Conservation (phyloP, 2,888 invertebrate genomes). For the Dioctria linearis region DNA sequence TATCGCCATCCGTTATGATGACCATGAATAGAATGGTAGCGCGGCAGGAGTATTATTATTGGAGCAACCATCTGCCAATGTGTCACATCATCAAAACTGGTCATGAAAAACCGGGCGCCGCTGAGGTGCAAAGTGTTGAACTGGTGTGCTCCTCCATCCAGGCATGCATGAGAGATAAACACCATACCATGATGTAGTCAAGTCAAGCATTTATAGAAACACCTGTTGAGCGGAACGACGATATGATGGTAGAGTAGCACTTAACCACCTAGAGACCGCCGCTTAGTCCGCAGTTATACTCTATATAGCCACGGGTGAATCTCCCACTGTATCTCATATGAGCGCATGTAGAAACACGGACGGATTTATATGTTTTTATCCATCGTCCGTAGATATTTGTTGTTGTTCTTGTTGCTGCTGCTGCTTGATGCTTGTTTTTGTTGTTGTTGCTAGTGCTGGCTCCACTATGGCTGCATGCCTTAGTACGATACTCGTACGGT, state of each 20-base stretch:
- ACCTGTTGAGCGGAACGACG: constrained; percentile 47
- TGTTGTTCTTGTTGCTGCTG: constrained; percentile 19
- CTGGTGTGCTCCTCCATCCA: constrained; percentile 14
- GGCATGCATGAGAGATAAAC: constrained; percentile 51
- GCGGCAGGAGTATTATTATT: constrained; percentile 18
- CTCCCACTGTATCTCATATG: constrained; percentile 35
- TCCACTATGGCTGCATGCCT: constrained; percentile 5
- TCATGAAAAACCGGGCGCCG: constrained; percentile 21
- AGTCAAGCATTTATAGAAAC: constrained; percentile 51
- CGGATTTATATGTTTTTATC: constrained; percentile 53
- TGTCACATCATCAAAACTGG: constrained; percentile 51
- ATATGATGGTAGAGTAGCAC: constrained; percentile 14
- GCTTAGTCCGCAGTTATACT: constrained; percentile 40
- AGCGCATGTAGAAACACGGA: constrained; percentile 8
- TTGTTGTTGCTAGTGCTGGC: constrained; percentile 5
- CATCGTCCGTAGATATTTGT: constrained; percentile 5
- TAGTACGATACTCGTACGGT: not conserved
- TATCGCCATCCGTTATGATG: no score
- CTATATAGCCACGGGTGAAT: constrained; percentile 34
- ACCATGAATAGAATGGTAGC: not conserved
- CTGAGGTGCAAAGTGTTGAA: constrained; percentile 45
- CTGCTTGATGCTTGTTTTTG: not conserved
- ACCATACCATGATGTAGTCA: constrained; percentile 15
- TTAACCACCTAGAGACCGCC: constrained; percentile 45
- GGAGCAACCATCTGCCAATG: constrained; percentile 34